These are phyloP conservation scores for Brenthis ino DNA, from an alignment of 2,888 invertebrate species.

Conservation along the genomic window DNA sequence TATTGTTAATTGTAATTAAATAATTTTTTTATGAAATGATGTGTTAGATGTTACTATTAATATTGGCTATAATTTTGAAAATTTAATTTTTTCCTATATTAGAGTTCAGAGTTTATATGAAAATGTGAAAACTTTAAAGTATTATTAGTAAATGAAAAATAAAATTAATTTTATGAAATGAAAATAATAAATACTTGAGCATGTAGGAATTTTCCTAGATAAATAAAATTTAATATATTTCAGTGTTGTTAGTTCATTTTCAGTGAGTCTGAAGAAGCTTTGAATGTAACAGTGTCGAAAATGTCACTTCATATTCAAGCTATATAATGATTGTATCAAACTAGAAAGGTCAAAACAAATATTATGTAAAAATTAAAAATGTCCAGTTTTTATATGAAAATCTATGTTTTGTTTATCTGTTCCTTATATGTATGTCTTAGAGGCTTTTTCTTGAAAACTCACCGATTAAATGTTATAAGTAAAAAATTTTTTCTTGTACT, in stretches of 20 bases:
- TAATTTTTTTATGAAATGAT: slow-evolving; percentile 10
- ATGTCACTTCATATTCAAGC: background rate
- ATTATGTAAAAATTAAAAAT: background rate
- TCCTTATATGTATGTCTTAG: slow-evolving; percentile 43
- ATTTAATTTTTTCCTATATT: too few species aligned
- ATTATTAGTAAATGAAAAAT: background rate
- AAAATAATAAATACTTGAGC: too few species aligned
- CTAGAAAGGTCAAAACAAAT: background rate
- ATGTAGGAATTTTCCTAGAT: too few species aligned
- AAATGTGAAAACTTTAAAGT: too few species aligned
- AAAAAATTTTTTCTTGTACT: slow-evolving; percentile 36
- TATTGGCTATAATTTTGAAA: background rate
- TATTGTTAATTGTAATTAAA: slow-evolving; percentile 38
- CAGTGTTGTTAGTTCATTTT: too few species aligned
- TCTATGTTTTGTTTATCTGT: slow-evolving; percentile 20
- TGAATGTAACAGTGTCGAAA: slow-evolving; percentile 9
- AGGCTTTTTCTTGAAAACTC: slow-evolving; percentile 57
- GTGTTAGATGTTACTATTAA: background rate
- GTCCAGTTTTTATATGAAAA: background rate
- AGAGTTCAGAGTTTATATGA: too few species aligned
- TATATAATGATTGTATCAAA: background rate
- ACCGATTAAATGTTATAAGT: slow-evolving; percentile 52
- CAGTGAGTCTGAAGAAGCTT: slow-evolving; percentile 3
- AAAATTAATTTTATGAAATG: background rate
- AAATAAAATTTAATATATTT: background rate